phyloP scores from a whole-genome alignment of 1,140 invertebrate genomes.

The Saccostrea echinata region DNA sequence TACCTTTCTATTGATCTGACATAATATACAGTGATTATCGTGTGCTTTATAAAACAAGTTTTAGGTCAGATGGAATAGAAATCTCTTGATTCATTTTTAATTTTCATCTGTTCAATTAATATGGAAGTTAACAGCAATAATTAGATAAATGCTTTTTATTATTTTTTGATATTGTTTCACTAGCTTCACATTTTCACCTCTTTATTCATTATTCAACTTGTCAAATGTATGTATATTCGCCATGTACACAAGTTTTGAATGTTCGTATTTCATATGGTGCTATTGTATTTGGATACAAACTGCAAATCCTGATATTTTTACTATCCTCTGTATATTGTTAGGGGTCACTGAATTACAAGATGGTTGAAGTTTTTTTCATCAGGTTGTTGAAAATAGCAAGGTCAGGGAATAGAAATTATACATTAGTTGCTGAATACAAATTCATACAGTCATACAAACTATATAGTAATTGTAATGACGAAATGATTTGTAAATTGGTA shows the following conservation, averaged over 20 bases:
- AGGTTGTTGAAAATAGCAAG: background rate
- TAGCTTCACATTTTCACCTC: background rate
- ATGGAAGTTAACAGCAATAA: too few species aligned
- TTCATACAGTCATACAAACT: too few species aligned
- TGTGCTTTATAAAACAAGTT: background rate
- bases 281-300: constrained; percentile 11
- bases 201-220: background rate
- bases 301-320: background rate
- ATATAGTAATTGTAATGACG: too few species aligned
- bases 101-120: background rate
- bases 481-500: too few species aligned
- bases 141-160: background rate
- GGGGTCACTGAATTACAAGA: background rate
- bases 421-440: too few species aligned
- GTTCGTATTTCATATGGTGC: constrained; percentile 31
- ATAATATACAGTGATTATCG: background rate
- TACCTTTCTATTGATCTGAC: background rate
- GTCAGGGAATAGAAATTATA: too few species aligned
- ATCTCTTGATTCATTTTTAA: background rate
- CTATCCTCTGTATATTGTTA: background rate
- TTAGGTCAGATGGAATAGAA: background rate
- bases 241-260: background rate
- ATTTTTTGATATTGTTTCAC: background rate
- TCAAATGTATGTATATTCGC: background rate
- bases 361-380: background rate